Conservation (phyloP, 2,113 vertebrate species). For the Tinamus guttatus region DNA sequence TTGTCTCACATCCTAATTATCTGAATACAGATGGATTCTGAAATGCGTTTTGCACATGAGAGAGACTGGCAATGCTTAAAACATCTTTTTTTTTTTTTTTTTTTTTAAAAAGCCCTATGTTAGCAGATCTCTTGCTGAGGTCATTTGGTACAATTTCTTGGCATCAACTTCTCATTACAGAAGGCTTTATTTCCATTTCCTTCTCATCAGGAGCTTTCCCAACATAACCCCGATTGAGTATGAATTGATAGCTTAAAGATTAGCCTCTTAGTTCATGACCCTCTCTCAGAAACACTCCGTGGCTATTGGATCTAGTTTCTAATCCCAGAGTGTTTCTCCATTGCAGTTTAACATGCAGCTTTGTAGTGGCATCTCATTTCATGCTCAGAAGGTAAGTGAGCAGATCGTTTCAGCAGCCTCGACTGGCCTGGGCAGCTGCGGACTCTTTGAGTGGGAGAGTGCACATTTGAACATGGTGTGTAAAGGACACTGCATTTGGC, state of each 20-base stretch:
- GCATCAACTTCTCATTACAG: background rate
- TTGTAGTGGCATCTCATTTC: conserved; percentile 46
- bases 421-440: accelerated
- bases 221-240: background rate
- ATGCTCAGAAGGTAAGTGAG: background rate
- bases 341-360: conserved; percentile 39
- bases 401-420: background rate
- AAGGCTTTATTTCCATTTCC: conserved; percentile 36
- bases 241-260: conserved; percentile 26
- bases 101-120: background rate
- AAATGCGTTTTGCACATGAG: conserved; percentile 5
- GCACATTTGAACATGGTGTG: background rate
- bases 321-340: conserved; percentile 43
- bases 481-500: accelerated
- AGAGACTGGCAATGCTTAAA: background rate
- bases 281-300: background rate
- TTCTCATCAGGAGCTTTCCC: conserved; percentile 45
- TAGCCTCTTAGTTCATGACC: conserved; percentile 13
- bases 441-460: background rate
- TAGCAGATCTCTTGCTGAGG: conserved; percentile 15
- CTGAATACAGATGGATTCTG: background rate
- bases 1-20: background rate
- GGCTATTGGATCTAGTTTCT: conserved; percentile 13
- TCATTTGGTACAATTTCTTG: conserved; percentile 34
- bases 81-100: too few relatives aligned